Percentiles rank a stretch among this genome's conserved stretches.
These are phyloP conservation scores for Odocoileus hemionus DNA, from an alignment of 2,113 vertebrate species.

Conservation along the genomic window DNA sequence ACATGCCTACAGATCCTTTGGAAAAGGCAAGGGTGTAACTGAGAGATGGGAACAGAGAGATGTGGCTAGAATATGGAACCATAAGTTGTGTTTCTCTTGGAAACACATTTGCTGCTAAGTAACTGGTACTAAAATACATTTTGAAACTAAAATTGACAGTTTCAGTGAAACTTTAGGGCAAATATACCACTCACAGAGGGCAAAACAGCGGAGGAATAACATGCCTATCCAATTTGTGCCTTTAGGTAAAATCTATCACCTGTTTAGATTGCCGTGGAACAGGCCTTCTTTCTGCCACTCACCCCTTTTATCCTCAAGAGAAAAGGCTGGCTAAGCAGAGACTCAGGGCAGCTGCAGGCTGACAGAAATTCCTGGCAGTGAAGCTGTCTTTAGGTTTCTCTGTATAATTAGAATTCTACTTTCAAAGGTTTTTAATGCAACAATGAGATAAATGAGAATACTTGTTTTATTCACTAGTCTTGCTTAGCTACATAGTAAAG, in stretches of 20 bases:
- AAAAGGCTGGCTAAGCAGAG: not conserved
- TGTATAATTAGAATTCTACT: constrained; percentile 9
- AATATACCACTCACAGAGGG: not conserved
- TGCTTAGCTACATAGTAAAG: constrained; percentile 13
- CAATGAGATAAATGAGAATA: constrained; percentile 1
- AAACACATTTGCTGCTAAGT: not conserved
- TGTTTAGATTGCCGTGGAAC: not conserved
- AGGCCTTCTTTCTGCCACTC: not conserved
- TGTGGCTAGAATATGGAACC: not conserved
- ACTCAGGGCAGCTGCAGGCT: not conserved
- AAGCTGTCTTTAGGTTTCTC: not conserved
- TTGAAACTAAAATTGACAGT: not conserved
- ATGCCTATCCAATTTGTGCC: not conserved
- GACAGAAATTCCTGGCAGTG: not conserved
- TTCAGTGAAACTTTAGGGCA: constrained; percentile 5
- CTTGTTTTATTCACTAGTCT: not conserved
- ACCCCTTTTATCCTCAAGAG: not conserved
- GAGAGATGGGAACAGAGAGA: not conserved
- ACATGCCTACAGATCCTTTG: not conserved
- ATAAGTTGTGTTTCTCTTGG: not conserved
- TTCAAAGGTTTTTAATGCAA: constrained; percentile 17
- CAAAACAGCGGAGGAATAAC: not conserved
- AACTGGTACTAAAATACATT: not conserved
- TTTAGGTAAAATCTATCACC: not conserved
- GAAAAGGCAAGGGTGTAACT: not conserved